These are phyloP conservation scores for Hesperia comma DNA, from an alignment of 2,888 invertebrate species.

Conservation along the genomic window DNA sequence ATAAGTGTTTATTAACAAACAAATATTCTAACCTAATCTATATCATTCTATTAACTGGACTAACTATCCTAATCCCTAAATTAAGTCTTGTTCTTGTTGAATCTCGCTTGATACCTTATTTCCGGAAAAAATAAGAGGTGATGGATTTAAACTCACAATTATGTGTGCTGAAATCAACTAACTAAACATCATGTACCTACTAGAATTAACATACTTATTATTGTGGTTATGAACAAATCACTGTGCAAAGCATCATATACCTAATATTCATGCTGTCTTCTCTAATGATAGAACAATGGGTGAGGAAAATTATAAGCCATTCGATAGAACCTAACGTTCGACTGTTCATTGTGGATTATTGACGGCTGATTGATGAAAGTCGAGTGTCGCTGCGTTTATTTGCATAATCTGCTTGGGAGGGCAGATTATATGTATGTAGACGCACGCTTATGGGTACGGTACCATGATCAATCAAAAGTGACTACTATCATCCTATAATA, in stretches of 20 bases:
- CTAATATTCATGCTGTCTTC: not conserved
- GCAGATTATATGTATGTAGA: constrained; percentile 1
- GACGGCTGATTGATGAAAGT: constrained; percentile 19
- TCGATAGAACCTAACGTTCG: constrained; percentile 1
- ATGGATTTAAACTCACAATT: no score
- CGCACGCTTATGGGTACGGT: not conserved
- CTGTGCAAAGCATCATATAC: constrained; percentile 1
- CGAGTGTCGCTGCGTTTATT: constrained; percentile 2
- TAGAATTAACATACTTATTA: no score
- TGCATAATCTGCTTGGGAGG: constrained; percentile 15
- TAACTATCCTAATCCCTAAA: no score
- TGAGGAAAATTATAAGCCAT: constrained; percentile 20
- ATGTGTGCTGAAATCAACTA: no score
- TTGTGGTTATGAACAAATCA: not conserved
- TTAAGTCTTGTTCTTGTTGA: no score
- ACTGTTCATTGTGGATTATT: constrained; percentile 7
- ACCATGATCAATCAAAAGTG: constrained; percentile 17
- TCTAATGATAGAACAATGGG: constrained; percentile 24
- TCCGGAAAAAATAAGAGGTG: no score
- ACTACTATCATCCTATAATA: constrained; percentile 4
- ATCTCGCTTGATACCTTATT: no score
- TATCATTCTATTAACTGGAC: no score
- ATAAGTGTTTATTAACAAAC: no score
- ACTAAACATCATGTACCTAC: no score
- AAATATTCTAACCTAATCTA: no score